Percentiles rank a stretch among this genome's conserved stretches.
Conservation (phyloP, 1,140 invertebrate species). For the Carcinoscorpius rotundicauda region DNA sequence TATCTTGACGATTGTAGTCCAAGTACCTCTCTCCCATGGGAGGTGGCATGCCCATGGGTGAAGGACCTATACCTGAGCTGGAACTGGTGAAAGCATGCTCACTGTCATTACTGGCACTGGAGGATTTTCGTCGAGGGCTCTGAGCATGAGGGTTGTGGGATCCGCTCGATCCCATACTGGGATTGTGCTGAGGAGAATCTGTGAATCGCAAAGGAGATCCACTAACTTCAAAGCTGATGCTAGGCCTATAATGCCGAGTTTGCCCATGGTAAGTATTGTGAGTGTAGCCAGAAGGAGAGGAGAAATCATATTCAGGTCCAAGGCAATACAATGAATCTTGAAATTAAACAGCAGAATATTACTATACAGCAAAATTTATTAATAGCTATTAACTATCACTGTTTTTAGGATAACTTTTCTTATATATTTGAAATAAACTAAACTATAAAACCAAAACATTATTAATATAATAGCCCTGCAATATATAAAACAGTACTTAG, state of each 20-base stretch:
- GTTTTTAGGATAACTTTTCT: too few species aligned
- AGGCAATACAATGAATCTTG: background rate
- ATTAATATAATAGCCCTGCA: too few species aligned
- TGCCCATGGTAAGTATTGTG: constrained; percentile 88
- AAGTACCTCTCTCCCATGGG: background rate
- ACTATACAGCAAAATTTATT: too few species aligned
- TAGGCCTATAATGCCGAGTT: constrained; percentile 56
- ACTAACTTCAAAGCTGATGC: constrained; percentile 39
- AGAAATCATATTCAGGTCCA: constrained; percentile 43
- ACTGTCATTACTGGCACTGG: constrained; percentile 47
- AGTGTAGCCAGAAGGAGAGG: constrained; percentile 46
- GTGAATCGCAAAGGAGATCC: constrained; percentile 52
- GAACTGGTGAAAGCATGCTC: constrained; percentile 21
- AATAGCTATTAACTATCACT: too few species aligned
- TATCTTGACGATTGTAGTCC: background rate
- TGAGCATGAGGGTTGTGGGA: constrained; percentile 21
- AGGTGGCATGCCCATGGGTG: background rate
- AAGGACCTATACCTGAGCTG: constrained; percentile 17
- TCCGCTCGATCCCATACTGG: constrained; percentile 18
- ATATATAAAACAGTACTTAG: too few species aligned
- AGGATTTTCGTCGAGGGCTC: constrained; percentile 49
- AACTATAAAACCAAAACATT: too few species aligned
- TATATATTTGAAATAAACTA: too few species aligned
- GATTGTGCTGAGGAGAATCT: constrained; percentile 57
- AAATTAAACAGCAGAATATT: too few species aligned